Evolutionary conservation across 2,888 invertebrate genomes (phyloP).

Genomic region (Melanargia galathea): DNA sequence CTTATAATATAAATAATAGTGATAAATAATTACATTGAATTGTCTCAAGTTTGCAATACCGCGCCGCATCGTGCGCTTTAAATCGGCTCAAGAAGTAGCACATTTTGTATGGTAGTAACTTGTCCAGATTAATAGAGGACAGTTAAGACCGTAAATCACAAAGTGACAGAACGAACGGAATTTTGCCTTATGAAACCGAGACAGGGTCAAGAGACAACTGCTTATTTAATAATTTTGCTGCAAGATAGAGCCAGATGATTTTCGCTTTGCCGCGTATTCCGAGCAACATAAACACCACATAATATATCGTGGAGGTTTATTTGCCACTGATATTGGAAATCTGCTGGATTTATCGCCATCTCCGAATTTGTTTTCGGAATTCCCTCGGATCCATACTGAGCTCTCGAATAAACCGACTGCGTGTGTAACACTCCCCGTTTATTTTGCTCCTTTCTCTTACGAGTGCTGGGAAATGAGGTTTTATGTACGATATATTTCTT

Average conservation of each 20-base stretch:
- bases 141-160: too few species aligned
- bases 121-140: too few species aligned
- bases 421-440: conserved; percentile 26
- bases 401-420: conserved; percentile 42
- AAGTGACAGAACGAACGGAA: too few species aligned
- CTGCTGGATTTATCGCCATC: conserved; percentile 49
- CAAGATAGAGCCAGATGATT: neutral
- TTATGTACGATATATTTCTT: conserved; percentile 22
- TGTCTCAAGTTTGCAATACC: too few species aligned
- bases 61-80: too few species aligned
- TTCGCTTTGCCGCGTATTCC: neutral
- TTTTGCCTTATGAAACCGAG: neutral
- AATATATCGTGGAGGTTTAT: conserved; percentile 28
- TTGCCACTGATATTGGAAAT: conserved; percentile 45
- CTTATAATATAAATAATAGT: too few species aligned
- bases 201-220: neutral
- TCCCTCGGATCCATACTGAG: conserved; percentile 53
- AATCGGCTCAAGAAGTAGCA: too few species aligned
- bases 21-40: too few species aligned
- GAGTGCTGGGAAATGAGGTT: conserved; percentile 13
- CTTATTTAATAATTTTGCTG: neutral
- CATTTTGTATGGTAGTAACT: too few species aligned
- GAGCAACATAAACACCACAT: conserved; percentile 4
- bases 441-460: conserved; percentile 28
- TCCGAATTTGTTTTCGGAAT: conserved; percentile 55